These are phyloP conservation scores for Brotula barbata DNA, from an alignment of 2,797 vertebrate species.

Conservation along the genomic window DNA sequence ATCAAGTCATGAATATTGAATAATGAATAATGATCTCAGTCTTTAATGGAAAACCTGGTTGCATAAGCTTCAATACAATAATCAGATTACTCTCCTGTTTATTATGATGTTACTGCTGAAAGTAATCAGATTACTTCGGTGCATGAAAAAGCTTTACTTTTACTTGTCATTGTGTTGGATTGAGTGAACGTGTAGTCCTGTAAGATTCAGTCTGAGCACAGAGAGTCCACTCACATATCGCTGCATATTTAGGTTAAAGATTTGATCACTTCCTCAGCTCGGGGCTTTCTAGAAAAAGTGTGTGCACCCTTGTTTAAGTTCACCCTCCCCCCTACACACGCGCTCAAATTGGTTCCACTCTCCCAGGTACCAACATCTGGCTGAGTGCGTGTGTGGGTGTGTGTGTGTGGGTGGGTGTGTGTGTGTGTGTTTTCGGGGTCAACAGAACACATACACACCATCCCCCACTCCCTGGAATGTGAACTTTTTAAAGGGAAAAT, in stretches of 20 bases:
- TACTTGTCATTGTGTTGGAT: too few species aligned
- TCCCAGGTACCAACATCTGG: constrained; percentile 49
- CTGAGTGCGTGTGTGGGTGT: constrained; percentile 20
- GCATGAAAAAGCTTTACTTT: not conserved
- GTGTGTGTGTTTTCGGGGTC: constrained; percentile 19
- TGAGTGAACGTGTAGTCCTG: too few species aligned
- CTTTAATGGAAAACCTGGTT: too few species aligned
- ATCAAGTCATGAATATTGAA: not conserved
- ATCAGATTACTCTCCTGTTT: not conserved
- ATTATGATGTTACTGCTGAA: not conserved
- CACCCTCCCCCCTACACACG: constrained; percentile 17
- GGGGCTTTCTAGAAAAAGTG: not conserved
- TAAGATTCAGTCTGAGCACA: too few species aligned
- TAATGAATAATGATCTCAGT: too few species aligned
- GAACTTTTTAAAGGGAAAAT: constrained; percentile 33
- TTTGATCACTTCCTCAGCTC: not conserved
- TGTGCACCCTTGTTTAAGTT: constrained; percentile 9
- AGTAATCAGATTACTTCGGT: not conserved
- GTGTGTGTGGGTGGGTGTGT: not conserved
- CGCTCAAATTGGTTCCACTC: constrained; percentile 28
- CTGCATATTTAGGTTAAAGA: not conserved
- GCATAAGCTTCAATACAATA: too few species aligned
- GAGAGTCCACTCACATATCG: too few species aligned
- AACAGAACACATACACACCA: constrained; percentile 14
- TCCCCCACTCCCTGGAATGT: constrained; percentile 54